Base-by-base conservation (phyloP, 1,140 invertebrate genomes). In the Leptopilina clavipes region DNA sequence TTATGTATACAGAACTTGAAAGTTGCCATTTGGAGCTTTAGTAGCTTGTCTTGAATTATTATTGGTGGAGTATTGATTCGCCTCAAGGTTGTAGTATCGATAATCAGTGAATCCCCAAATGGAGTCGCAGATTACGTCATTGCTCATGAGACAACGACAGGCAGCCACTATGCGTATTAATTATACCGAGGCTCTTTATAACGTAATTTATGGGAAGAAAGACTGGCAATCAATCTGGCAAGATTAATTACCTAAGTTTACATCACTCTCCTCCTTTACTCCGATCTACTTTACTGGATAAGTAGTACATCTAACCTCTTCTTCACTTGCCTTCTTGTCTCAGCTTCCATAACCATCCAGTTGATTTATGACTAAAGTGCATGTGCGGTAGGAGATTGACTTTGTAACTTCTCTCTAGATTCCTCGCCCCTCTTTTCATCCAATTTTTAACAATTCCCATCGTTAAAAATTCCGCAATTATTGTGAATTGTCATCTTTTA, bases 171-270 rank as follows among this genome's bases (percentile, higher is more conserved):
- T 40, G 9, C 72, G 81, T 87, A 89, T 89, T 88, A 89, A 89
- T 89, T 89, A 88, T 87, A 81, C 81, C 81, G 79, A 73, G 74
- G 78, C 84, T 86, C 82, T 83, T 87, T 88, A 85, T 88, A 87
- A 86, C 76, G 79, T 88, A 89, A 89, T 88, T 89, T 88, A 88
- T 87, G 84, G 82, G 80, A 74, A 73, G 75, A 81, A 76, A 80
- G 83, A 81, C 85, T 79, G 81, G 82, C 86, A 87, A 88, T 88
- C 86, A 88, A 88, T 88, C 86, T 81, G 79, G 79, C 71, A 84
- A 88, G 86, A 88, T 88, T 88, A 88, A 88, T 88, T 86, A 84
- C 85, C 84, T 82, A 87, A 87, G 86, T 88, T 88, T 86, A 88
- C 84, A 82, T 80, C 79, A 76, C 80, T 79, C 85, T 87, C 82